Percentiles rank a stretch among this genome's conserved stretches.
Conservation (phyloP, 2,113 vertebrate species). For the rat (Rattus norvegicus) region DNA sequence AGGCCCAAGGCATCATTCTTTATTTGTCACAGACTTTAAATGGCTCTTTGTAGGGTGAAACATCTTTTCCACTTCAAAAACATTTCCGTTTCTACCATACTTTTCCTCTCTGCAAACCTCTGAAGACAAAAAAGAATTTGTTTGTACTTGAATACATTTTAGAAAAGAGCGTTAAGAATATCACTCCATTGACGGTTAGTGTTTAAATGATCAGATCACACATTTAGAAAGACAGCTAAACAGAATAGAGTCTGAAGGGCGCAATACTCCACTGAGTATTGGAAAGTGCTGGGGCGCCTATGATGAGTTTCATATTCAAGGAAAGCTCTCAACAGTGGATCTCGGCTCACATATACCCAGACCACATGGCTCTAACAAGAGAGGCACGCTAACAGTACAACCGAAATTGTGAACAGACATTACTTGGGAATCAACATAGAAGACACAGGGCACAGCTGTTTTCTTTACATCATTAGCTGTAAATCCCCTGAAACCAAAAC, state of each 20-base stretch:
- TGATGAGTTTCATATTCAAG: not conserved
- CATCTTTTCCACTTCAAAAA: conserved; percentile 42
- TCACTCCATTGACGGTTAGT: not conserved
- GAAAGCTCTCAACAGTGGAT: not conserved
- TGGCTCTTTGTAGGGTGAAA: not conserved
- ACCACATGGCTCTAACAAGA: not conserved
- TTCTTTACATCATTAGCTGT: not conserved
- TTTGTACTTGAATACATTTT: not conserved
- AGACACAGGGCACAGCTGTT: not conserved
- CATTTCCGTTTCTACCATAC: not conserved
- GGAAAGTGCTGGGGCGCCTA: not conserved
- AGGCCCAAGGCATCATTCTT: conserved; percentile 17
- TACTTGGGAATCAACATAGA: not conserved
- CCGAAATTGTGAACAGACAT: not conserved
- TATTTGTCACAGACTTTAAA: not conserved
- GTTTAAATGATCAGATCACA: conserved; percentile 18
- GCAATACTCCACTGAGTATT: not conserved
- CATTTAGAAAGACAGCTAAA: not conserved
- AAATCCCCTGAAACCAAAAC: not conserved
- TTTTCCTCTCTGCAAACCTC: not conserved
- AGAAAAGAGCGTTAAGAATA: not conserved
- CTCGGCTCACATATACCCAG: not conserved
- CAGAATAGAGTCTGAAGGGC: not conserved
- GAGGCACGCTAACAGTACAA: not conserved
- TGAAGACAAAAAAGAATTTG: not conserved